Evolutionary conservation across 2,888 invertebrate species (phyloP).

Genomic region (Tholera decimalis): DNA sequence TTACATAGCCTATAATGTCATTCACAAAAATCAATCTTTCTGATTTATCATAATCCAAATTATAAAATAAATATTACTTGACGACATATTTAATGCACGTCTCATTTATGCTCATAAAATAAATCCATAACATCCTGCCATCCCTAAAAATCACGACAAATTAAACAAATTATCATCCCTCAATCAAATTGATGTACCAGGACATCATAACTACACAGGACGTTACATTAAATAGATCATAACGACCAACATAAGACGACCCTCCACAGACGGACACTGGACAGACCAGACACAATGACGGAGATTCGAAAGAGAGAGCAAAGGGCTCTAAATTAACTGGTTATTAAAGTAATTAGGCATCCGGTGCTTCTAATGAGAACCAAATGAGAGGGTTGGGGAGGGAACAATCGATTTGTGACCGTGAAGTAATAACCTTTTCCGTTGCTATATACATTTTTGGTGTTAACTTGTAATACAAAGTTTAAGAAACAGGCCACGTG

Average conservation of each 20-base stretch:
- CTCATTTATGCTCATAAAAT: conserved; percentile 35
- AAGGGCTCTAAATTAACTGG: conserved; percentile 79
- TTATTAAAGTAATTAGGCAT: conserved; percentile 87
- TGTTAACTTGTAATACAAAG: conserved; percentile 56
- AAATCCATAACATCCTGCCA: conserved; percentile 73
- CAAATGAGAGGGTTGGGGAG: conserved; percentile 87
- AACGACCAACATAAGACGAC: conserved; percentile 68
- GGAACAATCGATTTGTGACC: conserved; percentile 88
- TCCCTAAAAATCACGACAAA: conserved; percentile 66
- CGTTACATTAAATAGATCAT: conserved; percentile 78
- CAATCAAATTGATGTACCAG: conserved; percentile 72
- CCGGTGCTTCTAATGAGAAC: conserved; percentile 87
- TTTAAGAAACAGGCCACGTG: conserved; percentile 1
- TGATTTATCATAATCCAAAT: not conserved
- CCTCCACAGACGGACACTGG: conserved; percentile 48
- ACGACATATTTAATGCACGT: conserved; percentile 7
- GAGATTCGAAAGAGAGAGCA: conserved; percentile 73
- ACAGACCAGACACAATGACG: conserved; percentile 56
- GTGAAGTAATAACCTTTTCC: conserved; percentile 87
- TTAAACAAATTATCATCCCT: conserved; percentile 75
- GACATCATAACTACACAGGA: conserved; percentile 70
- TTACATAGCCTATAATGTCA: no score
- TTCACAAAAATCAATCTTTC: not conserved
- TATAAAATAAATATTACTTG: not conserved
- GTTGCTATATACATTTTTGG: conserved; percentile 67